These are phyloP conservation scores for Nephrotoma flavescens DNA, from an alignment of 2,888 invertebrate genomes.

Conservation along the genomic window DNA sequence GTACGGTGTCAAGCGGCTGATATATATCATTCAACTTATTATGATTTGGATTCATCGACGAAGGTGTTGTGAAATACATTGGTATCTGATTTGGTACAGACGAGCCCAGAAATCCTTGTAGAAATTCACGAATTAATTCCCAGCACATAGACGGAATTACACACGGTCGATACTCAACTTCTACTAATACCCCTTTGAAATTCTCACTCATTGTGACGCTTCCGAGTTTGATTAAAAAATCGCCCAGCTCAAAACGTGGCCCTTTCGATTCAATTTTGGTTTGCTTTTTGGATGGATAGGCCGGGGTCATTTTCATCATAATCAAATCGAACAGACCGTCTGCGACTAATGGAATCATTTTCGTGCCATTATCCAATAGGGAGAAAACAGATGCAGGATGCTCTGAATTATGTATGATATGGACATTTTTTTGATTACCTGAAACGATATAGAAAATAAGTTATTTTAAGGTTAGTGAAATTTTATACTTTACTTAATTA, in stretches of 20 bases:
- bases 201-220: slow-evolving; percentile 84
- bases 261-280: slow-evolving; percentile 83
- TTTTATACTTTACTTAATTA: not conserved
- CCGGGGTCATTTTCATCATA: slow-evolving; percentile 75
- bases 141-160: slow-evolving; percentile 77
- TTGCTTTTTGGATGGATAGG: slow-evolving; percentile 81
- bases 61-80: slow-evolving; percentile 35
- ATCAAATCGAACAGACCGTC: slow-evolving; percentile 82
- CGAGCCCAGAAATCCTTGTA: slow-evolving; percentile 78
- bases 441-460: not conserved
- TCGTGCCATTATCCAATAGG: slow-evolving; percentile 72
- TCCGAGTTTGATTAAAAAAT: slow-evolving; percentile 87
- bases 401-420: slow-evolving; percentile 91
- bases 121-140: slow-evolving; percentile 81
- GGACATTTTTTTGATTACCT: slow-evolving; percentile 66
- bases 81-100: slow-evolving; percentile 58
- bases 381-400: slow-evolving; percentile 91
- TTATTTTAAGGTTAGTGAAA: not conserved
- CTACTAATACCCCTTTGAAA: slow-evolving; percentile 85
- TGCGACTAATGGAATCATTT: slow-evolving; percentile 75
- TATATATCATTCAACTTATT: slow-evolving; percentile 71
- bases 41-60: slow-evolving; percentile 33
- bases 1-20: slow-evolving; percentile 81
- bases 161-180: slow-evolving; percentile 88
- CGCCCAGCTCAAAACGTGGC: slow-evolving; percentile 71